Conservation (phyloP, 92 coral and sea anemone genomes). For the Palythoa heliodiscus region DNA sequence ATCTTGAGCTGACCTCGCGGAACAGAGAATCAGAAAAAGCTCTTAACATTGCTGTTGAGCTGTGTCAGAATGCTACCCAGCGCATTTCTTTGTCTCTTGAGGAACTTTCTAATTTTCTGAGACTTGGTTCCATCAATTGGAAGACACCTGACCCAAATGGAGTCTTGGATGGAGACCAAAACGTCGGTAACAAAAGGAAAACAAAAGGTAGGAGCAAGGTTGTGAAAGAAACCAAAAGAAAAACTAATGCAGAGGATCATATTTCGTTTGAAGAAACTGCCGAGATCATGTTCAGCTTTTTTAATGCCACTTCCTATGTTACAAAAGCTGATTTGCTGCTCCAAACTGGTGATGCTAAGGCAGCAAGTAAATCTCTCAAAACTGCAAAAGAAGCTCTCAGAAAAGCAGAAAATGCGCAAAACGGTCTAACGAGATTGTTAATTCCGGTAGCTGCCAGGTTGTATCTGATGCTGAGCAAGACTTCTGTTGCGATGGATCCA, state of each 20-base stretch:
- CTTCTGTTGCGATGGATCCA: background rate
- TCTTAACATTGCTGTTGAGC: constrained; percentile 52
- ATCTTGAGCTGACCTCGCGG: constrained; percentile 49
- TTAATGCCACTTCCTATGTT: constrained; percentile 42
- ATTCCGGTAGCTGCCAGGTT: constrained; percentile 52
- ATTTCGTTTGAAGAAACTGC: constrained; percentile 31
- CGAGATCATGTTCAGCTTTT: constrained; percentile 59
- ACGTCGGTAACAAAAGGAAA: constrained; percentile 45
- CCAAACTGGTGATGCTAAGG: constrained; percentile 48
- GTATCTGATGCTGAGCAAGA: constrained; percentile 53
- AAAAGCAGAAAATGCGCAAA: constrained; percentile 39
- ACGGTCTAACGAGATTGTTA: constrained; percentile 39
- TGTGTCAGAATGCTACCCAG: constrained; percentile 54
- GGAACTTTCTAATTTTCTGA: constrained; percentile 44
- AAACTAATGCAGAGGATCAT: constrained; percentile 27
- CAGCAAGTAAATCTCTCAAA: constrained; percentile 59
- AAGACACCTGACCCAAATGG: background rate
- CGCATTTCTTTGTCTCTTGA: constrained; percentile 49
- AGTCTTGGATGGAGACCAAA: constrained; percentile 12
- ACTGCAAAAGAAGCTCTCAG: constrained; percentile 59
- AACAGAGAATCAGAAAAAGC: constrained; percentile 45
- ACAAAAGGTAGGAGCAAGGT: constrained; percentile 44
- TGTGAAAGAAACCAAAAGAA: constrained; percentile 50
- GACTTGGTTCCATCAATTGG: constrained; percentile 32
- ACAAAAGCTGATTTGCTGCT: constrained; percentile 61